Percentiles rank a stretch among this genome's conserved stretches.
phyloP scores from a whole-genome alignment of 2,797 vertebrate species.

The Antrozous pallidus region DNA sequence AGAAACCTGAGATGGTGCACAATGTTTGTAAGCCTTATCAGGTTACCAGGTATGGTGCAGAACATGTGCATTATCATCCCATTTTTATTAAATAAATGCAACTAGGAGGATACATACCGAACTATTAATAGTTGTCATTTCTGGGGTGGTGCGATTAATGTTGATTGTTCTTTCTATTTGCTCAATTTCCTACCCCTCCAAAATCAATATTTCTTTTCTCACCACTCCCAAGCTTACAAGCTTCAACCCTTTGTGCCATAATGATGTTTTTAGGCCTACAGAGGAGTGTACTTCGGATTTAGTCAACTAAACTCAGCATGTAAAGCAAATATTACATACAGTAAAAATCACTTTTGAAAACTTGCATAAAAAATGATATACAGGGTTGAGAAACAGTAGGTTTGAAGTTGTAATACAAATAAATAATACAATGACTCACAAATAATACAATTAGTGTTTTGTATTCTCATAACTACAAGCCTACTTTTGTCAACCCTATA shows the following conservation, averaged over 20 bases:
- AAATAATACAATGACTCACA: background rate
- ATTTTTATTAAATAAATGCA: constrained; percentile 31
- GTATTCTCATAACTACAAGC: background rate
- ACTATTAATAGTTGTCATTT: background rate
- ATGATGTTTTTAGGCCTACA: background rate
- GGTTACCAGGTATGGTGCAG: background rate
- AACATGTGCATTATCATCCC: background rate
- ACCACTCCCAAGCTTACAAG: background rate
- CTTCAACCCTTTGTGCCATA: background rate
- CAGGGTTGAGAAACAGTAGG: background rate
- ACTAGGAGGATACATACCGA: background rate
- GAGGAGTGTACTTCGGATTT: background rate
- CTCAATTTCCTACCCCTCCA: background rate
- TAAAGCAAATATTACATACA: background rate
- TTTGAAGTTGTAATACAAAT: background rate
- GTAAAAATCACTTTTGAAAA: constrained; percentile 15
- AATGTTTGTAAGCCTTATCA: background rate
- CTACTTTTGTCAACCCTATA: background rate
- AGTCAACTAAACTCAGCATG: background rate
- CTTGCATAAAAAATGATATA: background rate
- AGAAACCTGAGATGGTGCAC: background rate
- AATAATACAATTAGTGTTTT: background rate
- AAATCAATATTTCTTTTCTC: background rate
- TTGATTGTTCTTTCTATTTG: background rate
- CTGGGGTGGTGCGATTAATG: background rate